phyloP scores from a whole-genome alignment of 2,113 vertebrate genomes.

The Irena cyanogastra region DNA sequence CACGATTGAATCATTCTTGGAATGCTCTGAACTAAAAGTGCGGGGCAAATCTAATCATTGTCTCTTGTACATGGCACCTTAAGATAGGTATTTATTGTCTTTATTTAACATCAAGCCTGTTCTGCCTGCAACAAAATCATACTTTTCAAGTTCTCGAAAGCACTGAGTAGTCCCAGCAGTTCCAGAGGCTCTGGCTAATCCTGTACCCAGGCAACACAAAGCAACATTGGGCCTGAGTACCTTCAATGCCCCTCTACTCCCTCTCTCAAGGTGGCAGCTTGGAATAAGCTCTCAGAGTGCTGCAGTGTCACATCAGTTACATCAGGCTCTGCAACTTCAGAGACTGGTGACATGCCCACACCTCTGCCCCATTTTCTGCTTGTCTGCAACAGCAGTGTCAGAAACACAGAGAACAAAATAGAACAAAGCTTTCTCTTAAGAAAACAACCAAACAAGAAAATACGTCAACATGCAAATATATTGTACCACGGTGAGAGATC shows the following conservation, averaged over 20 bases:
- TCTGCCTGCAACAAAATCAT: not conserved
- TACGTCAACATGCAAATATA: not conserved
- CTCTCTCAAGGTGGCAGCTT: not conserved
- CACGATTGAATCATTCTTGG: not conserved
- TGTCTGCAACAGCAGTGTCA: not conserved
- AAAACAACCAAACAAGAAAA: conserved; percentile 15
- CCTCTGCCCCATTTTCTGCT: not conserved
- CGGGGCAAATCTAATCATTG: not conserved
- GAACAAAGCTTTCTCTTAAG: conserved; percentile 27
- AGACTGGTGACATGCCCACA: not conserved
- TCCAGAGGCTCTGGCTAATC: not conserved
- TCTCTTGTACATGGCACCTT: not conserved
- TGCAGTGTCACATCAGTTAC: not conserved
- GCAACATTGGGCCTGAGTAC: not conserved
- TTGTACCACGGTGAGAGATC: not conserved
- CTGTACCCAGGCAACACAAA: not conserved
- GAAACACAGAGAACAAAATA: conserved; percentile 1
- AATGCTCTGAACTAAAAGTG: not conserved
- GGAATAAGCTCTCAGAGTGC: not conserved
- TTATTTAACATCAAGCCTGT: not conserved
- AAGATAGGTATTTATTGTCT: not conserved
- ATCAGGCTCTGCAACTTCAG: not conserved
- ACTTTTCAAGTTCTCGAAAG: not conserved
- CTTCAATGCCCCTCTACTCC: not conserved
- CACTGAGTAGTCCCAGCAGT: not conserved